Conservation (phyloP, 2,113 vertebrate genomes). For the Cricetomys ansorgei region DNA sequence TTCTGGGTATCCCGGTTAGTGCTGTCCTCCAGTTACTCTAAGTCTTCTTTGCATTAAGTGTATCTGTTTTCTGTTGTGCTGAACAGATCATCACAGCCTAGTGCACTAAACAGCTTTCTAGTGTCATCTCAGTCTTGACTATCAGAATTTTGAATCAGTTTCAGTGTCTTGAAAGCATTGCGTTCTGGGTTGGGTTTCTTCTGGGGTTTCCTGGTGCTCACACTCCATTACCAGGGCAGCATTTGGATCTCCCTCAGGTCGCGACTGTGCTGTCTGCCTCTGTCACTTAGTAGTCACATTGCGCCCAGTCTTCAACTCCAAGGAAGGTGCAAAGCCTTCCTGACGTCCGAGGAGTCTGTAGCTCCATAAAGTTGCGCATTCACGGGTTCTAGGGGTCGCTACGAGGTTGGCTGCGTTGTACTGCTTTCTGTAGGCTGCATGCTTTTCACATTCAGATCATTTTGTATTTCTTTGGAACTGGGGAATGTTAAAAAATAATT, state of each 20-base stretch:
- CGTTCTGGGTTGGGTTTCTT: not conserved
- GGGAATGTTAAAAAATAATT: constrained; percentile 65
- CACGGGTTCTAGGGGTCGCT: not conserved
- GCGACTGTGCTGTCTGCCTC: not conserved
- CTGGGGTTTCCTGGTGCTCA: not conserved
- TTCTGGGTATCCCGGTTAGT: no score
- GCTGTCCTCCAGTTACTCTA: not conserved
- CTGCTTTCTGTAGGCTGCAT: not conserved
- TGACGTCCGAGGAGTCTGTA: not conserved
- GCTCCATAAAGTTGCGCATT: accelerated
- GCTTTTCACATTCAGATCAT: not conserved
- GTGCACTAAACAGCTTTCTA: accelerated
- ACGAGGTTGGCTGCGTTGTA: accelerated
- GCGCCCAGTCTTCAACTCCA: accelerated
- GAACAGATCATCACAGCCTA: not conserved
- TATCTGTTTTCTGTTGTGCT: not conserved
- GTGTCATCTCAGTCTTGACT: not conserved
- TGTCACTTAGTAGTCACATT: not conserved
- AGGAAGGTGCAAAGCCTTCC: not conserved
- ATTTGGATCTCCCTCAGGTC: not conserved
- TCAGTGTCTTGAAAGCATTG: not conserved
- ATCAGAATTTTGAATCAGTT: not conserved
- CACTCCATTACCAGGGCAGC: not conserved
- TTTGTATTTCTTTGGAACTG: not conserved
- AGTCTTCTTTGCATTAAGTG: no score